A percentile compares a stretch with the other conserved stretches of the same genome.
These are phyloP conservation scores for Chrysopilus asiliformis DNA, from an alignment of 2,888 invertebrate genomes.

Conservation along the genomic window DNA sequence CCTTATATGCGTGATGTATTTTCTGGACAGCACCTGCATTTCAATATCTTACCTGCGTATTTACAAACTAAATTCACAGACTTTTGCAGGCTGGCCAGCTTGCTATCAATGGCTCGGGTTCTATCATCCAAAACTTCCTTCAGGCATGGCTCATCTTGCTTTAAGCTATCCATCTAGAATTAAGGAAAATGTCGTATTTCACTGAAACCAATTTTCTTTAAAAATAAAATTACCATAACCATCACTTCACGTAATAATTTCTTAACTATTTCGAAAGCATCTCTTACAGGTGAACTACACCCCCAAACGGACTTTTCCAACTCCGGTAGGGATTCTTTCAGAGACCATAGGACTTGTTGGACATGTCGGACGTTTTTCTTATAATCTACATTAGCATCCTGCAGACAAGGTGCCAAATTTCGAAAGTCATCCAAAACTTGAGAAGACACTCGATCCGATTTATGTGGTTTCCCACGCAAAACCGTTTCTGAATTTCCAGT, in stretches of 20 bases:
- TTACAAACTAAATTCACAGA: slow-evolving; percentile 26
- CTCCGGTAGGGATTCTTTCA: slow-evolving; percentile 12
- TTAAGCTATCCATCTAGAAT: slow-evolving; percentile 9
- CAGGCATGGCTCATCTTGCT: slow-evolving; percentile 28
- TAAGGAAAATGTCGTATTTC: slow-evolving; percentile 3
- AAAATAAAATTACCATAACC: slow-evolving; percentile 25
- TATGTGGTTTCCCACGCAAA: background rate
- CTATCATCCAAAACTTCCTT: slow-evolving; percentile 30
- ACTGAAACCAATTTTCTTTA: background rate
- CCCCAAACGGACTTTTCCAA: slow-evolving; percentile 7
- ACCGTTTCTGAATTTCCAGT: slow-evolving; percentile 4
- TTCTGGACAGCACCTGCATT: no score
- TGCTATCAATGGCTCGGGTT: slow-evolving; percentile 23
- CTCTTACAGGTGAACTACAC: slow-evolving; percentile 15
- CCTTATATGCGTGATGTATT: no score
- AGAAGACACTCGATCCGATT: slow-evolving; percentile 3
- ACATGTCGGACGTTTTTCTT: slow-evolving; percentile 8
- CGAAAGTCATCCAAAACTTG: slow-evolving; percentile 8
- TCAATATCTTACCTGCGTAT: slow-evolving; percentile 30
- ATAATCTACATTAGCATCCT: slow-evolving; percentile 7
- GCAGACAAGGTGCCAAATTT: slow-evolving; percentile 5
- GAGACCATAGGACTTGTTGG: slow-evolving; percentile 7
- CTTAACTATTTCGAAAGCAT: slow-evolving; percentile 29
- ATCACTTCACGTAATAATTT: slow-evolving; percentile 32
- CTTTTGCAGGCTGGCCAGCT: slow-evolving; percentile 26